Evolutionary conservation across 53 echinoderm and acorn worm genomes (phyloP).

Genomic region (Paracentrotus lividus): DNA sequence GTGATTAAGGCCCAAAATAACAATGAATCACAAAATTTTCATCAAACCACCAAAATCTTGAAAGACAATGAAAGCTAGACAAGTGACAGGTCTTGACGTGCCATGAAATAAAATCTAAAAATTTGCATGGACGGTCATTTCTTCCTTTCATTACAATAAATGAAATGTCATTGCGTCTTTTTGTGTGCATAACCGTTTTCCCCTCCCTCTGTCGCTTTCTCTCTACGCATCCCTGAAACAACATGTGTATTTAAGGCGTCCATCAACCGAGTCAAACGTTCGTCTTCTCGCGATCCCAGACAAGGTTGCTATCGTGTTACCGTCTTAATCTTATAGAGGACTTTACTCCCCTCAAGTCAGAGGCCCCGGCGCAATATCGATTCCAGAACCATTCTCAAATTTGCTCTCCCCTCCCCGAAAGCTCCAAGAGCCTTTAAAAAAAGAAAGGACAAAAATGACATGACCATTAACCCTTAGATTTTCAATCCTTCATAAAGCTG

Average conservation of each 20-base stretch:
- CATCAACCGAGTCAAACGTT: conserved; percentile 27
- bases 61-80: neutral
- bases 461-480: neutral
- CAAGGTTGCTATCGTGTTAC: conserved; percentile 60
- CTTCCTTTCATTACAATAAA: neutral
- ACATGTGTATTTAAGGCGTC: conserved; percentile 64
- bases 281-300: neutral
- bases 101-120: neutral
- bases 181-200: neutral
- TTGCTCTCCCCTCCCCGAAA: conserved; percentile 14
- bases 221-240: conserved; percentile 58
- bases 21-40: conserved; percentile 15
- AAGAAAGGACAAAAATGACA: neutral
- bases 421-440: conserved; percentile 47
- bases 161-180: neutral
- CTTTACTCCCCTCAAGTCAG: conserved; percentile 41
- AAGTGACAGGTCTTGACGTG: neutral
- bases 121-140: conserved; percentile 42
- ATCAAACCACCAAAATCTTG: neutral
- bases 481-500: neutral
- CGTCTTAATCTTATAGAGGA: conserved; percentile 54
- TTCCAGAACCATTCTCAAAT: conserved; percentile 53
- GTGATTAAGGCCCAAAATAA: conserved; percentile 13
- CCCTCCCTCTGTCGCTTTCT: neutral
- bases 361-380: conserved; percentile 54